phyloP scores from a whole-genome alignment of 2,113 vertebrate species.

The Murina feae region DNA sequence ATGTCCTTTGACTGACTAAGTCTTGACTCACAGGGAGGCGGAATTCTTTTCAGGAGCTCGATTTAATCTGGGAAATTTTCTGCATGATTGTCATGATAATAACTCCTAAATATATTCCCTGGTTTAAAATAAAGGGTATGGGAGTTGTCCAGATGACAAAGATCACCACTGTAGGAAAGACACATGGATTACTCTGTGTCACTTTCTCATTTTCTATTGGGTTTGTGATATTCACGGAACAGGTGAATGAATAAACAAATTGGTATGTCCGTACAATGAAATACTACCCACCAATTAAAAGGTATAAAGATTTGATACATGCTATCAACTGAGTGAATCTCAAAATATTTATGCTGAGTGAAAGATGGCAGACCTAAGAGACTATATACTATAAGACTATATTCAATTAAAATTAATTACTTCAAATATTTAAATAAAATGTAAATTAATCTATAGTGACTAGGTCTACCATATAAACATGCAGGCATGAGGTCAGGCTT shows the following conservation, averaged over 20 bases:
- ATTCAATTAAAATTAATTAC: background rate
- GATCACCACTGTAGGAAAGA: background rate
- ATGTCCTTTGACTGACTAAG: background rate
- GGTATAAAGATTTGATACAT: background rate
- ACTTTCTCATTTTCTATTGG: background rate
- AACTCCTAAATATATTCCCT: background rate
- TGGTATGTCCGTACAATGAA: background rate
- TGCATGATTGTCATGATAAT: background rate
- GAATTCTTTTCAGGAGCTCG: background rate
- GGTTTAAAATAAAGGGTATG: background rate
- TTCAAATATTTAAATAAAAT: background rate
- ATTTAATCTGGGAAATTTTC: background rate
- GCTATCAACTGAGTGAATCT: background rate
- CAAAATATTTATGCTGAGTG: background rate
- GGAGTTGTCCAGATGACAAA: background rate
- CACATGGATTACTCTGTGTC: background rate
- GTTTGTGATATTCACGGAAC: background rate
- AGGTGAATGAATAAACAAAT: background rate
- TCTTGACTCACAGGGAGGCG: background rate
- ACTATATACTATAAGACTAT: background rate
- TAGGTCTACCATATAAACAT: background rate
- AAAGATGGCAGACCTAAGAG: background rate
- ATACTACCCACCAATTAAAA: background rate
- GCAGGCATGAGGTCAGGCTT: background rate
- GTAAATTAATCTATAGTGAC: too few relatives aligned